These are phyloP conservation scores for Acronicta psi DNA, from an alignment of 2,888 invertebrate species.

Conservation along the genomic window DNA sequence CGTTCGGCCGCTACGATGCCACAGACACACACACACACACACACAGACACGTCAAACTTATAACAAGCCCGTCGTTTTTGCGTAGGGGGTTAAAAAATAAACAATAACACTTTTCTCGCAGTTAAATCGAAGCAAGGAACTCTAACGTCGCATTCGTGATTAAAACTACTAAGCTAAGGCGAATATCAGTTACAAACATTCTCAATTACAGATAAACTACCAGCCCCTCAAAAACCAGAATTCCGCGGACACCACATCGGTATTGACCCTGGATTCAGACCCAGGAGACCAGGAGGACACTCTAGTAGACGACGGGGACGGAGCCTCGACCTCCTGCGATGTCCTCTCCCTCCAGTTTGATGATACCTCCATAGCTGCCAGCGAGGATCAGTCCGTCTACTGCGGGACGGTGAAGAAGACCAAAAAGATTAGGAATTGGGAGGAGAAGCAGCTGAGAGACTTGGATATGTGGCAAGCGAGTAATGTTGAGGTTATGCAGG, in stretches of 20 bases:
- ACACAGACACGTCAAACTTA: too few species aligned
- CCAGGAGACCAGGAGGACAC: slow-evolving; percentile 59
- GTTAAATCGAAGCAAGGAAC: too few species aligned
- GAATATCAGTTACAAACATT: not conserved
- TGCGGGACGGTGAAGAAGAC: slow-evolving; percentile 77
- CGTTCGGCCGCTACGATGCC: too few species aligned
- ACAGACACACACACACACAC: too few species aligned
- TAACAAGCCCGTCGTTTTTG: too few species aligned
- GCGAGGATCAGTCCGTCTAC: slow-evolving; percentile 76
- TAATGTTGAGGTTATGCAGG: slow-evolving; percentile 82
- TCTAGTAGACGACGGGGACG: slow-evolving; percentile 65
- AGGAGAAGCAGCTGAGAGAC: slow-evolving; percentile 72
- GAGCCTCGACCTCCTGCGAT: slow-evolving; percentile 77
- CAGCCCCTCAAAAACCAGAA: slow-evolving; percentile 66
- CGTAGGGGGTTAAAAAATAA: too few species aligned
- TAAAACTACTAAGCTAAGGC: not conserved
- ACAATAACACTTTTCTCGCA: too few species aligned
- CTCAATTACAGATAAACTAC: slow-evolving; percentile 71
- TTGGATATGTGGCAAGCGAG: slow-evolving; percentile 83
- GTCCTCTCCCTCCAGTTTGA: slow-evolving; percentile 77
- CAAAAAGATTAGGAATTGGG: slow-evolving; percentile 68
- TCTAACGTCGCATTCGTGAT: too few species aligned
- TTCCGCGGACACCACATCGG: slow-evolving; percentile 69
- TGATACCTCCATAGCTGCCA: slow-evolving; percentile 71
- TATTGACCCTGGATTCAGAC: slow-evolving; percentile 67